Conservation (phyloP, 2,113 vertebrate species). For the Recurvirostra avosetta region DNA sequence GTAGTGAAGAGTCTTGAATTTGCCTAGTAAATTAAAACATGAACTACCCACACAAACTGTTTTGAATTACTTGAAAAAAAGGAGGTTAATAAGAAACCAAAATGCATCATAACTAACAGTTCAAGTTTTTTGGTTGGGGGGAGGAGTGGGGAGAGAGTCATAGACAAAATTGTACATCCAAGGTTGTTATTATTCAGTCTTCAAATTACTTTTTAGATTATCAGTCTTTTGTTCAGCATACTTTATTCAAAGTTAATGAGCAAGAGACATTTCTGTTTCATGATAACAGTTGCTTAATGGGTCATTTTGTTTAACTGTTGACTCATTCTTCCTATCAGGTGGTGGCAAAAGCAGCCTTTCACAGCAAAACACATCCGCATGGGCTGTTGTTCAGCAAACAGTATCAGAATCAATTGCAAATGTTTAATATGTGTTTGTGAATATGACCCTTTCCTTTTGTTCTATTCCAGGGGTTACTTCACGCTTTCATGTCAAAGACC, state of each 20-base stretch:
- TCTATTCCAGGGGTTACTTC: not conserved
- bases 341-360: not conserved
- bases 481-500: not conserved
- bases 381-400: not conserved
- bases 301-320: not conserved
- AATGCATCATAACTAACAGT: not conserved
- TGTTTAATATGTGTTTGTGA: not conserved
- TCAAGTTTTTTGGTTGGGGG: not conserved
- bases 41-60: not conserved
- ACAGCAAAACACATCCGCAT: not conserved
- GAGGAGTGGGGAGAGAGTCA: not conserved
- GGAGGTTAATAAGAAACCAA: not conserved
- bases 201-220: not conserved
- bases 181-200: not conserved
- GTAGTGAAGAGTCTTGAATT: not conserved
- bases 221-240: not conserved
- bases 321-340: conserved; percentile 25
- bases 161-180: not conserved
- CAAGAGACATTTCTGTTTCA: not conserved
- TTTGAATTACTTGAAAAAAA: not conserved
- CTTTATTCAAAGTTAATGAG: not conserved
- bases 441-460: not conserved
- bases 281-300: not conserved
- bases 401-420: not conserved
- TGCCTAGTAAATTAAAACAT: not conserved